Base-by-base conservation (phyloP, 2,113 vertebrate genomes). In the Gasterosteus aculeatus region DNA sequence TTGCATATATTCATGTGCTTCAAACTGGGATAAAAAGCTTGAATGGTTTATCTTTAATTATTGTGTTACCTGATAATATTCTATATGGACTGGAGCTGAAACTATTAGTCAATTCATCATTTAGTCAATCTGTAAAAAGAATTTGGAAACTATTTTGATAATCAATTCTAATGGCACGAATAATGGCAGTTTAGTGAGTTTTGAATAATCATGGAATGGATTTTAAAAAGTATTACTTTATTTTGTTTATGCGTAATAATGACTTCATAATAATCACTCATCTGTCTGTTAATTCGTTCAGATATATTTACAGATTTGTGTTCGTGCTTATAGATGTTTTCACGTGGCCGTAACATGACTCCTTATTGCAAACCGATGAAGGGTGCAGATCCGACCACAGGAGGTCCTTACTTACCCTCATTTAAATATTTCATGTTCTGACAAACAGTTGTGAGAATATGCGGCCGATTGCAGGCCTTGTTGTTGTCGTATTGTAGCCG, bases 391-490 rank as follows among this genome's bases (percentile, higher is more conserved):
- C 46, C 26, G 69, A 44, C 78, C 33, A 49, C 72, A 57, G 79
- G 75, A 82, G 87, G 76, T 81, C 86, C 22, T 33, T 15, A 44
- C 22, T 29, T 11, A 68, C 67, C 16, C 31, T 26, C 12, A 5
- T 69, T 65, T 93, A 60, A 91, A 93, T 92, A 80, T 89, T 93
- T 91, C 56, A 93, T 89, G 66, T 16, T 15, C 39, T 2, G 38
- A 69, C 62, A 90, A 90, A 84, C 38, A 76, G 74, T 75, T 64
- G 75, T 77, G 62, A 66, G 62, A 69, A 49, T 42, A 51, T 42
- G 41, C 64, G 62, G 26, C 35, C 42, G 46, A 78, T 61, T 77
- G 42, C 72, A 56, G 44, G 59, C 78, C 57, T 29, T 68, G 39
- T 56, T 38, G n/a, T 68, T 31, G 46, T 72, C 49, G 47, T 29